phyloP scores from a whole-genome alignment of 1,140 invertebrate genomes.

The Drosophila lacertosa region DNA sequence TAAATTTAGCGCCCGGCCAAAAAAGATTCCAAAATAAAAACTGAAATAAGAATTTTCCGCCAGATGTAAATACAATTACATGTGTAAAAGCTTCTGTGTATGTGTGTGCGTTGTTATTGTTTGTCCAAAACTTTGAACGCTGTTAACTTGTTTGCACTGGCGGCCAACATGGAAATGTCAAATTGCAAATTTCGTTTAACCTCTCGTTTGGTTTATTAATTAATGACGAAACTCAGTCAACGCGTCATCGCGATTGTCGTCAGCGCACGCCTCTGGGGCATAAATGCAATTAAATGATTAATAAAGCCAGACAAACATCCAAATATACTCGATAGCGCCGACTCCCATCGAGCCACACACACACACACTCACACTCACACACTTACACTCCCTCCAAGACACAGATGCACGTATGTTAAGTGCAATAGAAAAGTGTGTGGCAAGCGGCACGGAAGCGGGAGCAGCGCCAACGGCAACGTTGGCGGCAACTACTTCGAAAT shows the following conservation, averaged over 20 bases:
- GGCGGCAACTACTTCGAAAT: slow-evolving; percentile 74
- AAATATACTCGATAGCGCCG: slow-evolving; percentile 40
- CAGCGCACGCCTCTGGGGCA: slow-evolving; percentile 64
- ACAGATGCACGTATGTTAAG: slow-evolving; percentile 51
- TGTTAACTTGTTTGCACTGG: slow-evolving; percentile 33
- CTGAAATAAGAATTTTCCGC: slow-evolving; percentile 15
- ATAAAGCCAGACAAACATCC: slow-evolving; percentile 76
- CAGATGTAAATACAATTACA: slow-evolving; percentile 6
- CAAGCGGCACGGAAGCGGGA: slow-evolving; percentile 34
- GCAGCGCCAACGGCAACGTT: slow-evolving; percentile 10
- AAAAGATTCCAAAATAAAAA: slow-evolving; percentile 54
- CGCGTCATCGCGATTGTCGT: slow-evolving; percentile 62
- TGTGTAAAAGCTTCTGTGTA: neutral
- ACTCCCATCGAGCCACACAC: slow-evolving; percentile 11
- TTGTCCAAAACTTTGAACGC: slow-evolving; percentile 24
- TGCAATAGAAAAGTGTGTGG: slow-evolving; percentile 66
- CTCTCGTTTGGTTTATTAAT: slow-evolving; percentile 73
- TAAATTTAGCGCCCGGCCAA: slow-evolving; percentile 62
- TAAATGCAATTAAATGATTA: slow-evolving; percentile 81
- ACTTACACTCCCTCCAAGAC: slow-evolving; percentile 22
- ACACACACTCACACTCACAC: slow-evolving; percentile 13
- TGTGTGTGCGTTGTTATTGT: slow-evolving; percentile 18
- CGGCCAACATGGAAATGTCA: slow-evolving; percentile 52
- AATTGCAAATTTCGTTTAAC: slow-evolving; percentile 67
- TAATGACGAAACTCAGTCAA: slow-evolving; percentile 71